Evolutionary conservation across 2,113 vertebrate species (phyloP).

Genomic region (Rhea americana): DNA sequence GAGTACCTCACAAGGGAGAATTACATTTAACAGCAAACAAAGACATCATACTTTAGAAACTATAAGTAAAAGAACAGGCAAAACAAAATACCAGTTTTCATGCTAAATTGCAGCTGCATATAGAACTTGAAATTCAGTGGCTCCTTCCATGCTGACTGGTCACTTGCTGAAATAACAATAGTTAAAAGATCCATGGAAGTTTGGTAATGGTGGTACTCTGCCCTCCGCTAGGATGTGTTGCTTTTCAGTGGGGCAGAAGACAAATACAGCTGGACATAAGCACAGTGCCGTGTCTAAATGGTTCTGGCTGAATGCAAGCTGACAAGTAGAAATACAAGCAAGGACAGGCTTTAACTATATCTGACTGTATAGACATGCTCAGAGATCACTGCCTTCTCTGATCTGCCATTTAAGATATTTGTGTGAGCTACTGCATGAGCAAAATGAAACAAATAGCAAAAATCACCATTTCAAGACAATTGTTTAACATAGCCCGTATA

Average conservation of each 20-base stretch:
- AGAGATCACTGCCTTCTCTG: neutral
- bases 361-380: neutral
- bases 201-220: no score
- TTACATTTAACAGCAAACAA: neutral
- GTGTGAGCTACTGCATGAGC: fast-evolving
- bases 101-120: neutral
- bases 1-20: neutral
- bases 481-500: neutral
- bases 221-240: fast-evolving
- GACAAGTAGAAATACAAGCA: neutral
- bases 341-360: neutral
- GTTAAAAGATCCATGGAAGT: neutral
- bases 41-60: neutral
- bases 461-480: neutral
- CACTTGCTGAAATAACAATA: neutral
- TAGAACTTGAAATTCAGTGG: neutral
- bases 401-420: neutral
- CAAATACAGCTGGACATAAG: neutral
- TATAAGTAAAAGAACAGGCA: neutral
- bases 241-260: neutral
- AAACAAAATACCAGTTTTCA: neutral
- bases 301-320: neutral
- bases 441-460: neutral
- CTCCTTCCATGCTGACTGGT: neutral
- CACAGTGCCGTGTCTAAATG: neutral